Evolutionary conservation across 2,888 invertebrate species (phyloP), one percentile per base, ranked within the genome.

Genomic region (Notodromas monacha): DNA sequence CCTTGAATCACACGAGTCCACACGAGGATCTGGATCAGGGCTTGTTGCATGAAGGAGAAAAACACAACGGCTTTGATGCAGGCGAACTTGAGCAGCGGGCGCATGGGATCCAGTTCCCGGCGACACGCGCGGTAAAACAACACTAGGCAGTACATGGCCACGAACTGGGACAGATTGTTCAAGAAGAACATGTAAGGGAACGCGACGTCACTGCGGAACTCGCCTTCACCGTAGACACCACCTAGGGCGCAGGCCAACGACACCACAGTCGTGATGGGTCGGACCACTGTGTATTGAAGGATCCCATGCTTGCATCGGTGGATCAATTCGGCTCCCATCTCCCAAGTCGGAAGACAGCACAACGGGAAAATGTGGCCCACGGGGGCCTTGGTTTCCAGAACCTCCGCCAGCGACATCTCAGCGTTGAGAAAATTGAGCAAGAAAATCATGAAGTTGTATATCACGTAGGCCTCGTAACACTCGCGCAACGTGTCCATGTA

Each of bases 1-100:
- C 64, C 61, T 34, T 66, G 65, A 45, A 86, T 72, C 16, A 70
- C 62, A 29, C 67, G 65, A 38, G 66, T 63, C 46, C 73, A 73
- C 3, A 76, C 79, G 40, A 86, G 56, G 39, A 73, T 57, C 40
- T 76, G 70, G 38, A 89, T 73, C 16, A 79, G 50, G 13, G 84
- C 74, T 32, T 77, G 72, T 64, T 86, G 84, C 86, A 86, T 86
- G 54, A 89, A 89, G 29, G 86, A 86, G 48, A 86, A 77, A 57
- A 89, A 89, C 14, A 89, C 81, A 32, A 89, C 84, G 38, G 81
- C 77, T 55, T 89, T 89, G 40, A 89, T 84, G 50, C 86, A 86
- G 31, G 89, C 56, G 54, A 89, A 86, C 52, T 89, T 89, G 29
- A 77, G 73, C 38, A 89, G 60, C 1, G 89, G 89, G 44, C 68